Evolutionary conservation across 2,113 vertebrate genomes (phyloP).

Genomic region (Pangasianodon hypophthalmus): DNA sequence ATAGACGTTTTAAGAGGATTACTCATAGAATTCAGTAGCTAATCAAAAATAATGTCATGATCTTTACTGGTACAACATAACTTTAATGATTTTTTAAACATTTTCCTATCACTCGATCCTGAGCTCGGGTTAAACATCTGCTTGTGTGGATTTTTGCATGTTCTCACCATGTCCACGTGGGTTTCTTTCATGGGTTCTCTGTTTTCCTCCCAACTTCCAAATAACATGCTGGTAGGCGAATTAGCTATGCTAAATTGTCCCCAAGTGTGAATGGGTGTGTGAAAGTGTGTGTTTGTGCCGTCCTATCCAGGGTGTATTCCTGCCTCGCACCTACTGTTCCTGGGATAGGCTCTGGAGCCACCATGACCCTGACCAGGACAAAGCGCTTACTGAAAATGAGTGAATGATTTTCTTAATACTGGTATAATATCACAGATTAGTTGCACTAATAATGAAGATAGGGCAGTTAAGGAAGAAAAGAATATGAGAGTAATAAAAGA

Average conservation of each 20-base stretch:
- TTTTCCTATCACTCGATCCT: not conserved
- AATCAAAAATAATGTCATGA: not conserved
- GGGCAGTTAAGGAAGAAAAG: not conserved
- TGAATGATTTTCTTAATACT: not conserved
- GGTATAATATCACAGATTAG: not conserved
- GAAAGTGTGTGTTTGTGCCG: not conserved
- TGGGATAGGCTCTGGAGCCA: not conserved
- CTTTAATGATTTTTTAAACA: not conserved
- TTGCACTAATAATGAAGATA: not conserved
- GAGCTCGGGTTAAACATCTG: too few relatives aligned
- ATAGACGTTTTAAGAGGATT: not conserved
- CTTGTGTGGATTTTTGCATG: not conserved
- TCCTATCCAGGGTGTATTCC: not conserved
- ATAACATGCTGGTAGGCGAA: not conserved
- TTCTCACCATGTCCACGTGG: not conserved
- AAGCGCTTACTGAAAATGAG: not conserved
- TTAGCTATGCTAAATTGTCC: not conserved
- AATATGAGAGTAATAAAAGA: not conserved
- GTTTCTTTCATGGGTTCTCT: not conserved
- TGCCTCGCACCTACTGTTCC: not conserved
- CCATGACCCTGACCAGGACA: not conserved
- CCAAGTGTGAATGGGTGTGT: not conserved
- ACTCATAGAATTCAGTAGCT: not conserved
- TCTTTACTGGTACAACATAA: not conserved
- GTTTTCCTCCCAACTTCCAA: not conserved